phyloP scores from a whole-genome alignment of 2,113 vertebrate genomes.

The Bambusicola thoracicus region DNA sequence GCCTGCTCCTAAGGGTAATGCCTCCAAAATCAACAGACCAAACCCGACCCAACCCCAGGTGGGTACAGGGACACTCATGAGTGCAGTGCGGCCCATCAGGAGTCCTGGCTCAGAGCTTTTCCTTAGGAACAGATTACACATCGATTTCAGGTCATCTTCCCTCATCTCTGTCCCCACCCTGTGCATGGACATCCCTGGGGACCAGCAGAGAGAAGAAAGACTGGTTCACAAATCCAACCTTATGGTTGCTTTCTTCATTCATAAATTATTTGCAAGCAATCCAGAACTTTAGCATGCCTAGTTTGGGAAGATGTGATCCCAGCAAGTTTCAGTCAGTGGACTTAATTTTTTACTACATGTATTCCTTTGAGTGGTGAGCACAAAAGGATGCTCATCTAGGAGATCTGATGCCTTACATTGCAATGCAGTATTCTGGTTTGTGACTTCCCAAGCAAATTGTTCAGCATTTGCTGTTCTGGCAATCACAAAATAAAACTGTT shows the following conservation, averaged over 20 bases:
- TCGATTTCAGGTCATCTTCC: background rate
- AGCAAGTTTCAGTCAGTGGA: background rate
- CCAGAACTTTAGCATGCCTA: background rate
- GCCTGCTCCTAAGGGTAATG: background rate
- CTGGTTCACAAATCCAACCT: background rate
- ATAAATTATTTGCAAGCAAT: background rate
- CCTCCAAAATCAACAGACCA: background rate
- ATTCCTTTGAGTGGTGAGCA: background rate
- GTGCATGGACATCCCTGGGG: background rate
- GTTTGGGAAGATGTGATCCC: background rate
- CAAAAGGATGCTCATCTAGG: background rate
- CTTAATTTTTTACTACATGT: background rate
- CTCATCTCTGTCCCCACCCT: background rate
- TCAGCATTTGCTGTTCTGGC: background rate
- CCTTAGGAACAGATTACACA: background rate
- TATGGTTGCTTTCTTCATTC: background rate
- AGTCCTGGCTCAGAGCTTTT: background rate
- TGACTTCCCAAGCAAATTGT: background rate
- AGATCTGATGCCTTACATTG: background rate
- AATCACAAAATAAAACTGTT: background rate
- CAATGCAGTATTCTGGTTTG: background rate
- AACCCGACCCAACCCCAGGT: background rate
- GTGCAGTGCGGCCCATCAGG: background rate
- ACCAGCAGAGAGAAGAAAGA: background rate
- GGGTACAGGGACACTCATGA: background rate